Base-by-base conservation (phyloP, 2,888 invertebrate genomes). In the Lottia scabra region DNA sequence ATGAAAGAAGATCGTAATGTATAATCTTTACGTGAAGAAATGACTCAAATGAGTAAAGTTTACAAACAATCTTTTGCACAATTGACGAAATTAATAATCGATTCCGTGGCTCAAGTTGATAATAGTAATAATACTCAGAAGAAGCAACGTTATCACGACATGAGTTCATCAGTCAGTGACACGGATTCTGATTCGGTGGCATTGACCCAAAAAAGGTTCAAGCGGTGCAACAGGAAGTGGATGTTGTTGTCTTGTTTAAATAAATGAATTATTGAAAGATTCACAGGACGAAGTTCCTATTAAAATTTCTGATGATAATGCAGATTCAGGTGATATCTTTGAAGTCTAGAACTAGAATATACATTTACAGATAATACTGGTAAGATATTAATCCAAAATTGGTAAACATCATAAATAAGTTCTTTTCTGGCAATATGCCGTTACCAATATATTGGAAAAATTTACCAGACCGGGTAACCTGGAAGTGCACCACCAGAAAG, bases 201-300 rank as follows among this genome's bases (percentile, higher is more conserved):
- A 30, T 6, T 30, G 30, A 30, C 30, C 30, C 30, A 30, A 30
- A 6, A 30, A 4, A 30, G 6, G 30, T 30, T 30, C 2, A 30
- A 30, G 6, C 30, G 6, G 30, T 30, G 30, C 30, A 16, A 56
- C 56, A 8, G n/a, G 19, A 56, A 56, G 56, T 19, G 10, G 56
- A 56, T 56, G 56, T 56, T n/a, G 56, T n/a, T n/a, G n/a, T n/a
- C n/a, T n/a, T 56, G 56, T 16, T n/a, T n/a, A 56, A 56, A 56
- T 56, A 16, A 56, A 56, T 56, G 56, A 56, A 16, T 56, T 56
- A 23, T n/a, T 56, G 10, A 23, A 56, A 23, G 56, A 56, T 16
- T 10, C n/a, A 16, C 19, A 56, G 6, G 30, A 30, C 30, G 30
- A 30, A 30, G 30, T 30, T 4, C 30, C 30, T 30, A 4, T 30